Base-by-base conservation (phyloP, 2,888 invertebrate genomes). In the Luperina testacea region DNA sequence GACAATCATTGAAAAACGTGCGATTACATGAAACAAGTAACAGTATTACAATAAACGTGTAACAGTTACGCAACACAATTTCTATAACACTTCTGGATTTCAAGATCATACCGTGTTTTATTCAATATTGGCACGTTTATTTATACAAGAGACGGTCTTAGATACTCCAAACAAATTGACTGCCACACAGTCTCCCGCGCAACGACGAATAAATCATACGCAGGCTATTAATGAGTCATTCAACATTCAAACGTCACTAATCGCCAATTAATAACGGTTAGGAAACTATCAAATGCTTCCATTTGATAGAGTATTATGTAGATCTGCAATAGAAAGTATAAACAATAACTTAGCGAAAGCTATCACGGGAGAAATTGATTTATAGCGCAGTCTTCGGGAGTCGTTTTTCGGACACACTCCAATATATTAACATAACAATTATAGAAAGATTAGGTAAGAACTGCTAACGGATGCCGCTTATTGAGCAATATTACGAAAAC, bases 341-440 rank as follows among this genome's bases (percentile, higher is more conserved):
- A 96, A 97, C 96, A 97, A 96, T 96, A 96, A 95, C 91, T 91
- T 91, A 91, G 96, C 95, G 97, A 96, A 96, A 96, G 96, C 94
- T 93, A 91, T 92, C 92, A 91, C 89, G 90, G 91, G 96, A 94
- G 97, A 96, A 96, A 96, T 96, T 97, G 96, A 97, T 97, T 96
- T 96, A 96, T 96, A 89, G 92, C 90, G 90, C 87, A 90, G 89
- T 91, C 92, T 90, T 92, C 91, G 90, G 93, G 92, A 92, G 94
- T 95, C 94, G 92, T 94, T 95, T 93, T 96, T 95, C 88, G 96
- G 95, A 95, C 95, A 96, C 94, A 95, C 95, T 96, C 92, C 90
- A 93, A 92, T 92, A 92, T 89, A 95, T 96, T 95, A 96, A 94
- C 96, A 95, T 95, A 95, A 96, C 96, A 96, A 96, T 96, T 96